These are phyloP conservation scores for Halisarca cf. caerulea DNA, from an alignment of 37 sponge, comb jelly and placozoan species.

Conservation along the genomic window DNA sequence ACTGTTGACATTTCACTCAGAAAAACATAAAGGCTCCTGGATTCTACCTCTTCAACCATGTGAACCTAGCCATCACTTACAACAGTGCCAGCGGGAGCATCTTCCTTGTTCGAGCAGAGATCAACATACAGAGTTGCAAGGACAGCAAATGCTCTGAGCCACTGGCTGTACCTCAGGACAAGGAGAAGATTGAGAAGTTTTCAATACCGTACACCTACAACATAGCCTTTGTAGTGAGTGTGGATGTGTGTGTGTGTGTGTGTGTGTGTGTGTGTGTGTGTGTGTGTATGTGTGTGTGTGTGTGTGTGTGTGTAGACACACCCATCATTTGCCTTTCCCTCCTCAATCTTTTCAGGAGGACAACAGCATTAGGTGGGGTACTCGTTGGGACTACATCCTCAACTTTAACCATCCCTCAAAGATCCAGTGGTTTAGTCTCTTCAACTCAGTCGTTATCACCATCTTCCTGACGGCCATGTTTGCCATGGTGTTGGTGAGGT, in stretches of 20 bases:
- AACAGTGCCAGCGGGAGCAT: constrained; percentile 49
- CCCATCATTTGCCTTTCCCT: not conserved
- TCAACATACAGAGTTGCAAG: constrained; percentile 53
- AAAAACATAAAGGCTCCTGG: constrained; percentile 1
- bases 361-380: constrained; percentile 79
- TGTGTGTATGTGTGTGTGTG: constrained; percentile 21
- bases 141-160: constrained; percentile 24
- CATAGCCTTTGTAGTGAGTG: constrained; percentile 56
- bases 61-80: constrained; percentile 73
- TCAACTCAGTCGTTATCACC: constrained; percentile 94
- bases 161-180: not conserved
- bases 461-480: constrained; percentile 96
- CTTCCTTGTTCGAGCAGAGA: constrained; percentile 49
- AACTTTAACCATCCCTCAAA: constrained; percentile 70
- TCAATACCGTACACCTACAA: constrained; percentile 79
- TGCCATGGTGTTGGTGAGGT: constrained; percentile 90
- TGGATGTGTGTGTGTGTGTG: constrained; percentile 31
- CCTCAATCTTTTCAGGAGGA: constrained; percentile 51
- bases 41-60: constrained; percentile 89
- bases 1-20: not conserved
- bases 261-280: constrained; percentile 31
- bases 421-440: constrained; percentile 96
- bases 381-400: constrained; percentile 98
- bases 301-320: not conserved
- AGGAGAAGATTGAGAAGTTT: constrained; percentile 19